Percentiles rank a stretch among this genome's conserved stretches.
phyloP scores from a whole-genome alignment of 2,888 invertebrate species.

The Leucophenga montana region DNA sequence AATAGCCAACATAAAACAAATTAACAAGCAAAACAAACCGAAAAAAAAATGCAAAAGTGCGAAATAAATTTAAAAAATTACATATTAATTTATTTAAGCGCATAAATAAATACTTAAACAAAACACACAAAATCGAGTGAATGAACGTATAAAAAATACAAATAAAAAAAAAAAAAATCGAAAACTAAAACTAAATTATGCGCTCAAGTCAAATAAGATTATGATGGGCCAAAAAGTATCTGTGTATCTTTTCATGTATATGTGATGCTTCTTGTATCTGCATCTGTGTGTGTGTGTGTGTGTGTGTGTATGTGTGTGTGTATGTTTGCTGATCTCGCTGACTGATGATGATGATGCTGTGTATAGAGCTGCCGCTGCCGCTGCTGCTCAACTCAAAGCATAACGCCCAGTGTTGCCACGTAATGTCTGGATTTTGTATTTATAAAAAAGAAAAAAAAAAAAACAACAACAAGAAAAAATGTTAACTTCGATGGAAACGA shows the following conservation, averaged over 20 bases:
- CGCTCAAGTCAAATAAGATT: slow-evolving; percentile 14
- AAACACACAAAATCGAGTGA: slow-evolving; percentile 1
- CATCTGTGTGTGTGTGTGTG: no score
- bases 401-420: slow-evolving; percentile 37
- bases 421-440: slow-evolving; percentile 22
- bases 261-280: no score
- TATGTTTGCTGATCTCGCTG: slow-evolving; percentile 25
- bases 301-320: not conserved
- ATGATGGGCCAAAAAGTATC: not conserved
- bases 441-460: not conserved
- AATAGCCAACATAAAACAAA: slow-evolving; percentile 40
- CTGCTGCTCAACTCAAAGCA: slow-evolving; percentile 25
- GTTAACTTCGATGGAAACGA: no score
- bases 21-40: slow-evolving; percentile 16
- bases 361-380: slow-evolving; percentile 32
- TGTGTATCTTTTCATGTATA: not conserved
- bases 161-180: not conserved
- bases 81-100: not conserved
- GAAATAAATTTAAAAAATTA: slow-evolving; percentile 51
- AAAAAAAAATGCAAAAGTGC: slow-evolving; percentile 34
- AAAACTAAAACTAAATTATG: slow-evolving; percentile 9
- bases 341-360: slow-evolving; percentile 41
- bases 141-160: not conserved
- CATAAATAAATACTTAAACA: slow-evolving; percentile 3
- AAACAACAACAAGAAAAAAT: no score